Evolutionary conservation across 2,113 vertebrate species (phyloP).

Genomic region (Motacilla alba): DNA sequence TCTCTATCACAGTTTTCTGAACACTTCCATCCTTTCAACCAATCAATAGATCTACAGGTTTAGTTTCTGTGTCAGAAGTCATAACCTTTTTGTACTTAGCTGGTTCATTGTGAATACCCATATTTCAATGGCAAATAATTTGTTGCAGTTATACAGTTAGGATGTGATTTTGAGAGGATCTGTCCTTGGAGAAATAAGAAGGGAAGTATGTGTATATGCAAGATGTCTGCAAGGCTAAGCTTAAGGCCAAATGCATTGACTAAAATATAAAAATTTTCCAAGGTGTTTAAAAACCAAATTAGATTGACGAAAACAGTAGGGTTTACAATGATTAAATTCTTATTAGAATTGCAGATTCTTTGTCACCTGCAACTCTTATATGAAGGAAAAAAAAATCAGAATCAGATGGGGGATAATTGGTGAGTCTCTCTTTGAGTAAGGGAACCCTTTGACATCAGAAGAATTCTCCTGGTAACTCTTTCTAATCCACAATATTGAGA

Average conservation of each 20-base stretch:
- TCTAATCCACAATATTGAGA: neutral
- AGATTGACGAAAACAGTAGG: neutral
- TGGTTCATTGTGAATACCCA: neutral
- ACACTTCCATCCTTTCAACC: neutral
- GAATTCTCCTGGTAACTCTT: neutral
- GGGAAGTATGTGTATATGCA: neutral
- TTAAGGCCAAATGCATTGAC: neutral
- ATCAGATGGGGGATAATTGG: neutral
- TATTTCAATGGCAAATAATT: neutral
- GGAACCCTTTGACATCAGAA: neutral
- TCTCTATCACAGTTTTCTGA: neutral
- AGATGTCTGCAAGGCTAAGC: neutral
- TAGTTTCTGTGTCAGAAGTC: neutral
- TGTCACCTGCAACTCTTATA: neutral
- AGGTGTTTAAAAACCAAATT: neutral
- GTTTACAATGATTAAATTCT: neutral
- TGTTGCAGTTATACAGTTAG: neutral
- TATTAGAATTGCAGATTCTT: neutral
- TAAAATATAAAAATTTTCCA: neutral
- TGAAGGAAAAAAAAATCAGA: neutral
- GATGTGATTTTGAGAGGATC: neutral
- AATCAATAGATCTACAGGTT: neutral
- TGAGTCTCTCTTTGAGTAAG: neutral
- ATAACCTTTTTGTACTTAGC: neutral
- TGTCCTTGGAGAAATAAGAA: neutral